Evolutionary conservation across 2,888 invertebrate species (phyloP).

Genomic region (Eupithecia inturbata): DNA sequence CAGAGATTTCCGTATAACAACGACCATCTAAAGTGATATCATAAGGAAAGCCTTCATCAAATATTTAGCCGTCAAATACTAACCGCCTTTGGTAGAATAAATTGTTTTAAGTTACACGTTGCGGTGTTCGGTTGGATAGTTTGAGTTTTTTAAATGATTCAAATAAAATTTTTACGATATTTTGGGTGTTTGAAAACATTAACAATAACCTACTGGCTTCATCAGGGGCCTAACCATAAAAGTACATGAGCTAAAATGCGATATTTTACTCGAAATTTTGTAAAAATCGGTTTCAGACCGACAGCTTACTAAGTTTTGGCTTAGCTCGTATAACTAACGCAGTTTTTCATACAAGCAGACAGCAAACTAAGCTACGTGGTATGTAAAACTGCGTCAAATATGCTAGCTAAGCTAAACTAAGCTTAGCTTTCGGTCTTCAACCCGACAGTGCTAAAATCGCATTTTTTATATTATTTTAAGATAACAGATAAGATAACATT

Average conservation of each 20-base stretch:
- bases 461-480: neutral
- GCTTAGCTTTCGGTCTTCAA: too few relatives aligned
- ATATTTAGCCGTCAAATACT: neutral
- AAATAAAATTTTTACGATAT: neutral
- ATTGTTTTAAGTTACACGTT: too few relatives aligned
- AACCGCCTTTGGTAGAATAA: too few relatives aligned
- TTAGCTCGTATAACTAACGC: neutral
- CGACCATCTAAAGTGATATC: neutral
- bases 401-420: too few relatives aligned
- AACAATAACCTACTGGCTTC: neutral
- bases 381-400: too few relatives aligned
- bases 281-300: neutral
- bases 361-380: neutral
- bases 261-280: neutral
- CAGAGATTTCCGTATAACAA: too few relatives aligned
- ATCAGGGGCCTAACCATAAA: neutral
- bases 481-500: neutral
- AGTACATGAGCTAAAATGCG: too few relatives aligned
- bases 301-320: neutral
- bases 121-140: neutral
- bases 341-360: neutral
- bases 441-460: too few relatives aligned
- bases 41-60: neutral
- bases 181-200: neutral
- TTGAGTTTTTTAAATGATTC: neutral